Evolutionary conservation across 2,113 vertebrate genomes (phyloP), one percentile per base, ranked within the genome.

Genomic region (Tringa solitaria): DNA sequence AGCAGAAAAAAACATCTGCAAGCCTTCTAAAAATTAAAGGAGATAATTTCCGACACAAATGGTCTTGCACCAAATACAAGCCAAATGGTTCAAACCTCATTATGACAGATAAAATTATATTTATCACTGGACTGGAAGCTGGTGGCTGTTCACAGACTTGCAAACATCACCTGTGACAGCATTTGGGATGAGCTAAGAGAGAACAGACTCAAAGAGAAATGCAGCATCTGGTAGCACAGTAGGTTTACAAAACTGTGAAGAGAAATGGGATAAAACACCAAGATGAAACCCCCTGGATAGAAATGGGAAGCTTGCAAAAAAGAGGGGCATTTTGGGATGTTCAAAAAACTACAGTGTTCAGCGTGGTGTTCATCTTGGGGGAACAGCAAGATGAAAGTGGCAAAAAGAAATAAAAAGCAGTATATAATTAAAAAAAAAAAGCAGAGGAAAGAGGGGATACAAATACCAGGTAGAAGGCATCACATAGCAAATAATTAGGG

Each of bases 171-270:
- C 94, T 90, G 60, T 1, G 21, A 65, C 20, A 81, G 65, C 81
- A 64, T 87, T 92, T 91, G 84, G 67, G 82, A 28, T 4, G 39
- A 90, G 54, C 54, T 67, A 48, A 61, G 63, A 76, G 91, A 89
- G 70, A 95, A 70, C 61, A 92, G 79, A 57, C 64, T 53, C 83
- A 39, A 73, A 86, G 83, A 86, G 70, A 63, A 77, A 84, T 30
- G 73, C 69, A 64, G 89, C 89, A 95, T 91, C 92, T 96, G 87
- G 78, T 48, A 57, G 78, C 89, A 93, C 91, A 93, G 93, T 76
- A 91, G 90, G 65, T 79, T 93, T 96, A 63, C 59, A 85, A 94
- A 93, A 50, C 89, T 90, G 75, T 56, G 61, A 75, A 90, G 67
- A 50, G 37, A 72, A 91, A 85, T 10, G 43, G 84, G 54, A 87